Base-by-base conservation (phyloP, 1,140 invertebrate genomes). In the Brachionus paranguensis region DNA sequence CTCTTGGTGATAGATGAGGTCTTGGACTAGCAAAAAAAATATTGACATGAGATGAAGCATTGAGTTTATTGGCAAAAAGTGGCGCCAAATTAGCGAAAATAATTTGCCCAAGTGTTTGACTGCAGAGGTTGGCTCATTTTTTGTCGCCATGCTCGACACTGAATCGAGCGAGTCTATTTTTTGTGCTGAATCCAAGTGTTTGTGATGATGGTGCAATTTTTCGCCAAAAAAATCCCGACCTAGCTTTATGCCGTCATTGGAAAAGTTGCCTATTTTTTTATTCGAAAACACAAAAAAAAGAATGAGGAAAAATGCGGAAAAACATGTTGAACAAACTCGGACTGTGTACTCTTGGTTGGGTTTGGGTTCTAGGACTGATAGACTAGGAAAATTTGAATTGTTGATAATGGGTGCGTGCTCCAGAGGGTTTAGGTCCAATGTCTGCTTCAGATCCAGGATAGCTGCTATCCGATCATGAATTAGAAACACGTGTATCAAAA, bases 261-360 rank as follows among this genome's bases (percentile, higher is more conserved):
- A 29, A 76, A 76, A 76, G 43, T 76, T 76, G 0, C 72, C 72
- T 12, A 76, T 76, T 76, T 76, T 76, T 76, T 76, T 76, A 7
- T 27, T 20, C 0, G 72, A 76, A 20, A 20, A 6, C 1, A 76
- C 5, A 50, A 76, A 76, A 27, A 76, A 76, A 11, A 50, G 1
- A 10, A 47, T 20, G 7, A 50, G 43, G 14, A 76, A 76, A 20
- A 76, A 53, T 12, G 29, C 10, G 8, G 72, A 76, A 12, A 76
- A 50, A 27, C 43, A 20, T 14, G 72, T 76, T 10, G 50, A 20
- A 50, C 43, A 27, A 76, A 50, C 24, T 17, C 72, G 72, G 12
- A 41, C n/a, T 50, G 10, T 76, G 27, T 14, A 76, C n/a, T 76
- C 72, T 50, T 76, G 11, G 3, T 5, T 20, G 0, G 43, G 27